Conservation (phyloP, 1,140 invertebrate species). For the Eufriesea mexicana region DNA sequence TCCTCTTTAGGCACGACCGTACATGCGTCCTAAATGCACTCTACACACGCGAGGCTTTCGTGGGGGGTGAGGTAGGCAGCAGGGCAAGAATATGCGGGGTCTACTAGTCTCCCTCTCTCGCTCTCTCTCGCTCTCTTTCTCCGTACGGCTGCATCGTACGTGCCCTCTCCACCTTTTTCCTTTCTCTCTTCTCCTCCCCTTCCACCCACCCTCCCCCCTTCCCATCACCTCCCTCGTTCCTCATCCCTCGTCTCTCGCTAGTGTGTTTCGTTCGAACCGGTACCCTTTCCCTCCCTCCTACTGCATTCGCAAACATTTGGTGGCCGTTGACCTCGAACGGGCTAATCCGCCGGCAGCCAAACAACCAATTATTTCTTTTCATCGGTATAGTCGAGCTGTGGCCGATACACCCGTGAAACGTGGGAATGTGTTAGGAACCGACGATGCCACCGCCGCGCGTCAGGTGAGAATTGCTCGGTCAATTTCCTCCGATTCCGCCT, state of each 20-base stretch:
- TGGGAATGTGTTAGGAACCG: slow-evolving; percentile 53
- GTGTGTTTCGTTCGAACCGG: slow-evolving; percentile 54
- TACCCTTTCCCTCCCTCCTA: slow-evolving; percentile 66
- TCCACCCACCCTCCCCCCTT: not conserved
- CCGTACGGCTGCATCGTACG: slow-evolving; percentile 43
- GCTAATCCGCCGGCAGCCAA: slow-evolving; percentile 78
- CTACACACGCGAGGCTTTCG: slow-evolving; percentile 70
- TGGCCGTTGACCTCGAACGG: slow-evolving; percentile 78
- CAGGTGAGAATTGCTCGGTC: slow-evolving; percentile 59
- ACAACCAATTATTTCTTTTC: slow-evolving; percentile 78
- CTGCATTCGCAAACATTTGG: slow-evolving; percentile 79
- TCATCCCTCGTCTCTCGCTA: slow-evolving; percentile 31
- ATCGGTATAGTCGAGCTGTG: slow-evolving; percentile 54
- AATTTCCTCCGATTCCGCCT: slow-evolving; percentile 31
- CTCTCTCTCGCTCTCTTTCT: slow-evolving; percentile 3
- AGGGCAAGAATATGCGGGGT: slow-evolving; percentile 54
- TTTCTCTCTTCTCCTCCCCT: slow-evolving; percentile 5
- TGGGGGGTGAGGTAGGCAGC: slow-evolving; percentile 43
- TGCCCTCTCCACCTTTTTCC: slow-evolving; percentile 37
- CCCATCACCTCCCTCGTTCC: slow-evolving; percentile 31
- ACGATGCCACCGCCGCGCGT: slow-evolving; percentile 11
- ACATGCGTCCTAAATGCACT: slow-evolving; percentile 74
- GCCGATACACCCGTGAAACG: slow-evolving; percentile 58
- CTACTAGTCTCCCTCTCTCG: slow-evolving; percentile 18
- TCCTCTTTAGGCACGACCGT: slow-evolving; percentile 62